These are phyloP conservation scores for Picus viridis DNA, from an alignment of 2,797 vertebrate species.

Conservation along the genomic window DNA sequence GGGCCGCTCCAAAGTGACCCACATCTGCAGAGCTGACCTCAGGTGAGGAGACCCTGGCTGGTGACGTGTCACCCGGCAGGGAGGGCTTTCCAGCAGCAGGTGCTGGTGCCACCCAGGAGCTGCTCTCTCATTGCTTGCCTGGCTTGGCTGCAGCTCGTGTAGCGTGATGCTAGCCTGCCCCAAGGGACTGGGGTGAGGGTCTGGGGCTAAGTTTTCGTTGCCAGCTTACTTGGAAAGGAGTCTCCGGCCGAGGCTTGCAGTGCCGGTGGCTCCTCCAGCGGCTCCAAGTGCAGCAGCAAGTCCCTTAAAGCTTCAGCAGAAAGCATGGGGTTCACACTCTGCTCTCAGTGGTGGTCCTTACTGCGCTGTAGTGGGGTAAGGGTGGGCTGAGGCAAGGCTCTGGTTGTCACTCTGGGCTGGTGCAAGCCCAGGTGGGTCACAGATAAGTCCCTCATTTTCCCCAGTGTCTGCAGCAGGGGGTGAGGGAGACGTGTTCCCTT, in stretches of 20 bases:
- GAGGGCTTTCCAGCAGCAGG: neutral
- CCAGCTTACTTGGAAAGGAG: neutral
- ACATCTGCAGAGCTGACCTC: constrained; percentile 87
- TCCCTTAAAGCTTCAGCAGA: neutral
- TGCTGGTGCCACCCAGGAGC: too few species aligned
- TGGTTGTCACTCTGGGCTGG: neutral
- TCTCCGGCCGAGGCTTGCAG: neutral
- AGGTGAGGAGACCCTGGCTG: constrained; percentile 66
- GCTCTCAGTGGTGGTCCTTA: neutral
- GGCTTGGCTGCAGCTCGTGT: neutral
- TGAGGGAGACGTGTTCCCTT: neutral
- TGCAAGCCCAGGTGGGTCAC: neutral
- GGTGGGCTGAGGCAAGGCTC: neutral
- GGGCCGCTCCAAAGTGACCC: constrained; percentile 82
- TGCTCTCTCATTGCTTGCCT: neutral
- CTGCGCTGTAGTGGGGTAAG: fast-evolving
- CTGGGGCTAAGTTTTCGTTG: neutral
- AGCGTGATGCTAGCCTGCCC: fast-evolving
- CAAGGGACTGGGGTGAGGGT: fast-evolving
- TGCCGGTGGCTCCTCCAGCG: neutral
- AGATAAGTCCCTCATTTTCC: neutral
- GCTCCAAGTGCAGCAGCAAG: fast-evolving
- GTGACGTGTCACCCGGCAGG: neutral
- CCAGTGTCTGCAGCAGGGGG: fast-evolving
- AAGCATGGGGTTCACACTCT: too few species aligned